These are phyloP conservation scores for Mormoops blainvillei DNA, from an alignment of 2,113 vertebrate genomes.

Conservation along the genomic window DNA sequence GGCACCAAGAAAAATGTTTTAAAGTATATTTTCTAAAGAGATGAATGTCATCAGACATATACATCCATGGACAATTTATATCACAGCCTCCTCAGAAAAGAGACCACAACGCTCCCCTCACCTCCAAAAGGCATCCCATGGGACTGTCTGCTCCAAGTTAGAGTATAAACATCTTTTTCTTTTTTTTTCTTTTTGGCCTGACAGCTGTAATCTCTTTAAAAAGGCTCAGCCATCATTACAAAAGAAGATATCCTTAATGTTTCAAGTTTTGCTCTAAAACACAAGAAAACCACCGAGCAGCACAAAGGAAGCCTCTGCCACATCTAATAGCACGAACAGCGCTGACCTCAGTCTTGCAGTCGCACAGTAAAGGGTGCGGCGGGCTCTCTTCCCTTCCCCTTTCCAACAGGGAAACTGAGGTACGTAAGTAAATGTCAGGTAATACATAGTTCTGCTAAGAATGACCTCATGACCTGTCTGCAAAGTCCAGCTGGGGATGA, in stretches of 20 bases:
- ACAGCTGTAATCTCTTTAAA: slow-evolving; percentile 47
- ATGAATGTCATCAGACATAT: slow-evolving; percentile 53
- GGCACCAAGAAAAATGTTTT: slow-evolving; percentile 52
- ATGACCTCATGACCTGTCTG: neutral
- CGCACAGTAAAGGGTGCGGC: accelerated
- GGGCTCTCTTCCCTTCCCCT: neutral
- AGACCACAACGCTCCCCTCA: slow-evolving; percentile 56
- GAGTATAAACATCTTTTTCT: slow-evolving; percentile 54
- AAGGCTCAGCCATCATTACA: slow-evolving; percentile 63
- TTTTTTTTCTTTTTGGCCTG: slow-evolving; percentile 5
- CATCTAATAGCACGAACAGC: neutral
- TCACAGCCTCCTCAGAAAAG: slow-evolving; percentile 65
- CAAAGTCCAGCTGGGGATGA: neutral
- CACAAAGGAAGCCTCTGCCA: neutral
- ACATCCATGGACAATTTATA: slow-evolving; percentile 44
- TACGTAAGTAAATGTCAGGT: neutral
- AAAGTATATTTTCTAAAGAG: slow-evolving; percentile 67
- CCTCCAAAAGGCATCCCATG: slow-evolving; percentile 68
- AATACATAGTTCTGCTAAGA: accelerated
- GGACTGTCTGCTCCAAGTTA: slow-evolving; percentile 62
- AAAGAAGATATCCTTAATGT: neutral
- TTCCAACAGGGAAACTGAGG: neutral
- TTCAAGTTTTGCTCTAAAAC: slow-evolving; percentile 71
- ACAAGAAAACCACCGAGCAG: neutral
- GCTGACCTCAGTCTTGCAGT: too few species aligned